Conservation (phyloP, 2,888 invertebrate genomes). For the Agriopis leucophaearia region DNA sequence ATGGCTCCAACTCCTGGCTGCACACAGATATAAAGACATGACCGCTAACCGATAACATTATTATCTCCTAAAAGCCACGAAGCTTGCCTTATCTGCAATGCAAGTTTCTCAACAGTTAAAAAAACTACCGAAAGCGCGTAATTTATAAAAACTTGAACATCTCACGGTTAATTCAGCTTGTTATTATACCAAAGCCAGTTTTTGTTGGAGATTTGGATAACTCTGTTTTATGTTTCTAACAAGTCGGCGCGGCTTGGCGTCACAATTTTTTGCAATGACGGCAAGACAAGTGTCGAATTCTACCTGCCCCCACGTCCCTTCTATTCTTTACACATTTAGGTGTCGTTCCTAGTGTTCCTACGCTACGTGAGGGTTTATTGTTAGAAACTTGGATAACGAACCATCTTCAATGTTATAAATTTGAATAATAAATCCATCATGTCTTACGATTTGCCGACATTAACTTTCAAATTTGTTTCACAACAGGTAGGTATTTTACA, state of each 20-base stretch:
- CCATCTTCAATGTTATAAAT: constrained; percentile 22
- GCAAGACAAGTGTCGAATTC: constrained; percentile 16
- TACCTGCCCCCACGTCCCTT: constrained; percentile 16
- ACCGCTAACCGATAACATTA: constrained; percentile 55
- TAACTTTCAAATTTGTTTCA: constrained; percentile 32
- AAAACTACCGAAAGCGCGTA: constrained; percentile 48
- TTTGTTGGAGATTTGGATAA: constrained; percentile 51
- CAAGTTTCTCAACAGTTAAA: constrained; percentile 32
- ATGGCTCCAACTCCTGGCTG: constrained; percentile 48
- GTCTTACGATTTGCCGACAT: constrained; percentile 19
- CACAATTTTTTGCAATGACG: constrained; percentile 55
- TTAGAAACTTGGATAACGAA: constrained; percentile 19
- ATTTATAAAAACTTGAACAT: constrained; percentile 59
- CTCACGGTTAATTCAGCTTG: constrained; percentile 64
- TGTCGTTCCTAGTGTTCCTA: not conserved
- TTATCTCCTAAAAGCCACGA: constrained; percentile 32
- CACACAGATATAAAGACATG: constrained; percentile 57
- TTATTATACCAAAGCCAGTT: constrained; percentile 52
- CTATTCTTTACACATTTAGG: not conserved
- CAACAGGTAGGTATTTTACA: constrained; percentile 27
- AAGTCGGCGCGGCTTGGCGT: constrained; percentile 43
- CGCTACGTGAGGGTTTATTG: constrained; percentile 18
- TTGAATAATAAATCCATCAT: constrained; percentile 25
- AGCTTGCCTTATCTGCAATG: constrained; percentile 15
- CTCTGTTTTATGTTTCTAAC: constrained; percentile 57